phyloP scores from a whole-genome alignment of 64 coral and sea anemone genomes.

The Anthopleura sola region DNA sequence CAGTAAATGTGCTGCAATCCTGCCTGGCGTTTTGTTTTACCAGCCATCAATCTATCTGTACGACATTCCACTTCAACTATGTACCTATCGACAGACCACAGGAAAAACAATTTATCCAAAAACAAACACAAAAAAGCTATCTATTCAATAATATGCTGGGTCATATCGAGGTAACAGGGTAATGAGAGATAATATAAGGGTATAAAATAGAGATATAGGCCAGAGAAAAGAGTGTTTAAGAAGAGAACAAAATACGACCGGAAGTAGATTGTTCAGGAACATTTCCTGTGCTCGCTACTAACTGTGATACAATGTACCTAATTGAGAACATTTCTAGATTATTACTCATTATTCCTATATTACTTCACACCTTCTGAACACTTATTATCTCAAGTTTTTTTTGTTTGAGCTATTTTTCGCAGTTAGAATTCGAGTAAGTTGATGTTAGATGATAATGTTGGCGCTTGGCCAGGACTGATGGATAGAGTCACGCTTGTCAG shows the following conservation, averaged over 20 bases:
- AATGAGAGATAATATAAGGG: background rate
- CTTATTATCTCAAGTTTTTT: background rate
- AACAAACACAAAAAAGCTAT: background rate
- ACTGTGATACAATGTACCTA: background rate
- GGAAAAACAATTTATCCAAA: background rate
- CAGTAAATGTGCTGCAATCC: background rate
- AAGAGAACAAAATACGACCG: background rate
- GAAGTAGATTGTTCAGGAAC: background rate
- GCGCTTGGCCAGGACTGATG: background rate
- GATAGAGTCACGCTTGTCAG: too few relatives aligned
- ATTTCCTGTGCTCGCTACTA: background rate
- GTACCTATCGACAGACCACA: background rate
- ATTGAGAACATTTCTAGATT: too few relatives aligned
- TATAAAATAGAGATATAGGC: background rate
- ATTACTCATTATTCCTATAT: too few relatives aligned
- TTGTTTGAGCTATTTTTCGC: background rate
- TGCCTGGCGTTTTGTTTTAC: background rate
- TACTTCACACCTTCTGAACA: too few relatives aligned
- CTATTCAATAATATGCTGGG: background rate
- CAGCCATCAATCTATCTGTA: background rate
- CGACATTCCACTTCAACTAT: background rate
- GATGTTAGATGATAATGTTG: background rate
- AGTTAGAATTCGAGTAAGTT: background rate
- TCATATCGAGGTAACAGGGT: too few relatives aligned
- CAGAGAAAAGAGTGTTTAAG: background rate